Evolutionary conservation across 2,113 vertebrate genomes (phyloP).

Genomic region (Antechinus stuartii): DNA sequence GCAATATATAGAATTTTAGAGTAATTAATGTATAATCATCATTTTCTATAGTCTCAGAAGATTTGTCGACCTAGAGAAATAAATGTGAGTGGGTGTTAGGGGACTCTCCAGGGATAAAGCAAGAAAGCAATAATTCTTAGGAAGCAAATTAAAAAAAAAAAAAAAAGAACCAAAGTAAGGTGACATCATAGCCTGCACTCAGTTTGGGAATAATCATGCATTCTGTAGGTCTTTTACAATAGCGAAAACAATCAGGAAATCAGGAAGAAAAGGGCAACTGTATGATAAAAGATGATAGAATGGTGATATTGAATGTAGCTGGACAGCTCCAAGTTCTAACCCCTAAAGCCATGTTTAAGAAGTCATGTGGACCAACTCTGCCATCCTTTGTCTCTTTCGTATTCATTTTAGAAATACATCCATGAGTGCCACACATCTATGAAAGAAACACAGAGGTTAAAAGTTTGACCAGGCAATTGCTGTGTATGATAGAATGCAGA

Average conservation of each 20-base stretch:
- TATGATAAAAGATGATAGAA: not conserved
- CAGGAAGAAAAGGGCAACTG: not conserved
- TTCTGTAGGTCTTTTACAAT: not conserved
- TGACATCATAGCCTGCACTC: not conserved
- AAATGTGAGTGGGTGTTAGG: not conserved
- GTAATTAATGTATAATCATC: conserved; percentile 15
- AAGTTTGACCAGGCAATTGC: not conserved
- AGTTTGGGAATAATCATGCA: not conserved
- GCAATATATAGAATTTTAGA: conserved; percentile 10
- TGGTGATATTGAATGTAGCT: not conserved
- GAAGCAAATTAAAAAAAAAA: not conserved
- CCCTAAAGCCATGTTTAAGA: not conserved
- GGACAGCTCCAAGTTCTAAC: not conserved
- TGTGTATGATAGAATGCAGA: not conserved
- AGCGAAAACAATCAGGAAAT: not conserved
- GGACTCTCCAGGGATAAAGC: not conserved
- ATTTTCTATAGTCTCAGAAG: not conserved
- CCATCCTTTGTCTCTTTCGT: not conserved
- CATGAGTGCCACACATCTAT: not conserved
- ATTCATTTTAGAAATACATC: not conserved
- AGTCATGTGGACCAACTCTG: not conserved
- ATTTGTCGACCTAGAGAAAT: conserved; percentile 16
- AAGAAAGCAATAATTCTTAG: not conserved
- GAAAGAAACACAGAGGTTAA: not conserved
- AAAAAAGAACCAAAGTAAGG: not conserved